Percentiles rank a stretch among this genome's conserved stretches.
Evolutionary conservation across 2,113 vertebrate genomes (phyloP).

Genomic region (Psilopsiagon aurifrons): DNA sequence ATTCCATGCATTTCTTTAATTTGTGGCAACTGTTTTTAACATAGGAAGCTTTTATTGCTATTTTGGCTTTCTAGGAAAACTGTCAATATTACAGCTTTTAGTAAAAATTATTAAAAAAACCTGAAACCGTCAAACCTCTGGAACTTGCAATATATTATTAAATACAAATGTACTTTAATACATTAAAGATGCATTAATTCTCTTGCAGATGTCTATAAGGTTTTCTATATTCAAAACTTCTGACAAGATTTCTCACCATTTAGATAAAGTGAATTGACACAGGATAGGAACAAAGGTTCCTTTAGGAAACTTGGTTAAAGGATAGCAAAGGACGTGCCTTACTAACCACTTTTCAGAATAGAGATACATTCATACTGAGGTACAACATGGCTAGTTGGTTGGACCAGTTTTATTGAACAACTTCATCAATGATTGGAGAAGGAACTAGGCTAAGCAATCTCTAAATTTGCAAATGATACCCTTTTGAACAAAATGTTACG

Average conservation of each 20-base stretch:
- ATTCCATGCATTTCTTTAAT: constrained; percentile 70
- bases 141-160: neutral
- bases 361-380: neutral
- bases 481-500: neutral
- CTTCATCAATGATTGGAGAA: neutral
- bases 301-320: neutral
- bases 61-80: constrained; percentile 63
- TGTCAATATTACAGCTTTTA: constrained; percentile 44
- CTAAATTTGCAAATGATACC: neutral
- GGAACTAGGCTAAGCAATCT: neutral
- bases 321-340: neutral
- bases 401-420: neutral
- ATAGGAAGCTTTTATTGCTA: constrained; percentile 52
- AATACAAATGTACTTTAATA: neutral
- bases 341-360: neutral
- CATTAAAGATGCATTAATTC: neutral
- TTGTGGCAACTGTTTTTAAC: constrained; percentile 61
- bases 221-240: neutral
- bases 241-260: neutral
- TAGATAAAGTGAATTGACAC: neutral
- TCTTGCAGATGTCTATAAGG: neutral
- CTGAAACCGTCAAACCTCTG: neutral
- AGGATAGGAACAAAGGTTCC: neutral
- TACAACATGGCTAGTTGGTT: neutral
- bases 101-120: neutral